phyloP scores from a whole-genome alignment of 1,140 invertebrate genomes.

The Drosophila ohnishii region DNA sequence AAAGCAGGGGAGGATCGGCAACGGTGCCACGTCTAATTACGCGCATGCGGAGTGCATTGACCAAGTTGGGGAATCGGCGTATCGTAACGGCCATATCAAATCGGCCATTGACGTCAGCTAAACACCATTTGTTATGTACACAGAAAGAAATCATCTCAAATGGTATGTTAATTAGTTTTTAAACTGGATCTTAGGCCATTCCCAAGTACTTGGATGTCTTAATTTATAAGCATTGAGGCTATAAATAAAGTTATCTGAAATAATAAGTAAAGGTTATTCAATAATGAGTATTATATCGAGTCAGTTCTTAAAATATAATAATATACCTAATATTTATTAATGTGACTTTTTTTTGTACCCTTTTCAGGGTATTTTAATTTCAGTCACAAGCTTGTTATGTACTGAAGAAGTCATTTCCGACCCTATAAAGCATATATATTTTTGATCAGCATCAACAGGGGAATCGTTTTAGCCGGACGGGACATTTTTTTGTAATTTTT shows the following conservation, averaged over 20 bases:
- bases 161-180: not conserved
- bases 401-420: no score
- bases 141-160: slow-evolving; percentile 6
- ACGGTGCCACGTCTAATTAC: not conserved
- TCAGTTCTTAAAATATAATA: not conserved
- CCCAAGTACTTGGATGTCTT: not conserved
- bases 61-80: slow-evolving; percentile 29
- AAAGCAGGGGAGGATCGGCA: slow-evolving; percentile 31
- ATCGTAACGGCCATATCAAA: slow-evolving; percentile 26
- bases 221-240: not conserved
- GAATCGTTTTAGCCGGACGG: no score
- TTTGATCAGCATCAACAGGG: no score
- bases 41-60: slow-evolving; percentile 57
- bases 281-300: not conserved
- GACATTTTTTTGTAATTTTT: no score
- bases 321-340: not conserved
- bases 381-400: not conserved
- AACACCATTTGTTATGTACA: slow-evolving; percentile 42
- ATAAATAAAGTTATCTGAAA: not conserved
- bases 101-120: slow-evolving; percentile 49
- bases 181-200: slow-evolving; percentile 7
- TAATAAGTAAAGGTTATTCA: not conserved
- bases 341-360: not conserved
- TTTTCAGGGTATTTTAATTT: no score
- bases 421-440: no score